These are phyloP conservation scores for Drosophila nigricruria DNA, from an alignment of 2,888 invertebrate species.

Conservation along the genomic window DNA sequence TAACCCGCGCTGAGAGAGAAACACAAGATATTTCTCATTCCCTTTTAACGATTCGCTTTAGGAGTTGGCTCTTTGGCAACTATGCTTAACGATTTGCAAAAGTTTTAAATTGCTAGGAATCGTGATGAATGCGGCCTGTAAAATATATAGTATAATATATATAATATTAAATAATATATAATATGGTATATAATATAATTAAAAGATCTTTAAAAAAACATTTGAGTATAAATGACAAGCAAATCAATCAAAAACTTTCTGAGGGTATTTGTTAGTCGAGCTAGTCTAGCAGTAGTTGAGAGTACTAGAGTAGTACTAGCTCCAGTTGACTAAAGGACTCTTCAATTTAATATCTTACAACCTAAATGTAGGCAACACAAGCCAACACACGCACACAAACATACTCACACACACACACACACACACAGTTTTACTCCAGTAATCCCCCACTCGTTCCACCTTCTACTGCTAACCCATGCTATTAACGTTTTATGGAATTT, in stretches of 20 bases:
- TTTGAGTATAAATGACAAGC: no score
- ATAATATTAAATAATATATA: no score
- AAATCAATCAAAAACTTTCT: not conserved
- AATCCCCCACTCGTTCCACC: constrained; percentile 6
- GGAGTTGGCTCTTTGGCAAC: not conserved
- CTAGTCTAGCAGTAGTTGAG: not conserved
- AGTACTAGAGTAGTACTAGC: not conserved
- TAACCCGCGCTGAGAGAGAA: constrained; percentile 8
- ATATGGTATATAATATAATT: no score
- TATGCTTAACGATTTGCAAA: not conserved
- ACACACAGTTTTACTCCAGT: not conserved
- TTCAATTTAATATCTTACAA: not conserved
- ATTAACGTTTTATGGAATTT: constrained; percentile 63
- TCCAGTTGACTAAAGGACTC: not conserved
- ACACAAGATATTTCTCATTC: not conserved
- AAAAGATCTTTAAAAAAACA: no score
- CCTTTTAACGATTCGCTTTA: not conserved
- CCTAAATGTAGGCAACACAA: constrained; percentile 40
- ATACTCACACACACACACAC: not conserved
- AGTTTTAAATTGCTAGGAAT: not conserved
- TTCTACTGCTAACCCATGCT: not conserved
- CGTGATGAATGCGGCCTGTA: not conserved
- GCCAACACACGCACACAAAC: not conserved
- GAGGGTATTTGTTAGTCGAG: not conserved
- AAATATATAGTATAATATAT: no score